phyloP scores from a whole-genome alignment of 1,140 invertebrate genomes.

The Camponotus pennsylvanicus region DNA sequence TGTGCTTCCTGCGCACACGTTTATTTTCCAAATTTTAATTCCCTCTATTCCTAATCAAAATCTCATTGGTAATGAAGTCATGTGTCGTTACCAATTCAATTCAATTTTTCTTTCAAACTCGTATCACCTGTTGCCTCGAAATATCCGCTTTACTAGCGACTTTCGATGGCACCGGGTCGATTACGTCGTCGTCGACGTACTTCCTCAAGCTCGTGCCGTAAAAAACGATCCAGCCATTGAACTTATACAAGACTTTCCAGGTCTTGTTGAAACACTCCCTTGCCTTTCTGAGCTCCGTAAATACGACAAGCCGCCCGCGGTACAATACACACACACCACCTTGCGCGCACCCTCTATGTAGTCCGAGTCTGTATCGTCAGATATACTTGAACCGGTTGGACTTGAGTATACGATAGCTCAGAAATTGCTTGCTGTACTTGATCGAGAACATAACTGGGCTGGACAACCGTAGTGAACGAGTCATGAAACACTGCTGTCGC shows the following conservation, averaged over 20 bases:
- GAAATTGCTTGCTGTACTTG: conserved; percentile 86
- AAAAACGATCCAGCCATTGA: conserved; percentile 47
- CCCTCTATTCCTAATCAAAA: not conserved
- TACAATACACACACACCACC: conserved; percentile 66
- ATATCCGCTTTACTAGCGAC: conserved; percentile 60
- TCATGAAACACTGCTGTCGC: conserved; percentile 55
- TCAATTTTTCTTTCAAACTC: not conserved
- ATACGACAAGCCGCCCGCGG: conserved; percentile 61
- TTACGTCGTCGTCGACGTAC: not conserved
- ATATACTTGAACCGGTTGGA: conserved; percentile 86
- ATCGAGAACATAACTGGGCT: conserved; percentile 85
- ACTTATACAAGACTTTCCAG: conserved; percentile 83
- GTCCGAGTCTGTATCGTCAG: conserved; percentile 86
- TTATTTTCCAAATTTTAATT: conserved; percentile 7
- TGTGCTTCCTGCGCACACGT: not conserved
- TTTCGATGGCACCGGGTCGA: conserved; percentile 46
- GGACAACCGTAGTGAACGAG: conserved; percentile 50
- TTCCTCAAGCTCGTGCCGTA: not conserved
- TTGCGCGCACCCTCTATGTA: conserved; percentile 74
- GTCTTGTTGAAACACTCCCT: conserved; percentile 73
- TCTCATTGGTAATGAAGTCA: not conserved
- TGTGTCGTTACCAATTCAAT: conserved; percentile 11
- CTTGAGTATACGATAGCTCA: conserved; percentile 86
- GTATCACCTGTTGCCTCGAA: conserved; percentile 21
- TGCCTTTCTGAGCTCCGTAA: conserved; percentile 68